These are phyloP conservation scores for Tenthredo livida DNA, from an alignment of 2,888 invertebrate genomes.

Conservation along the genomic window DNA sequence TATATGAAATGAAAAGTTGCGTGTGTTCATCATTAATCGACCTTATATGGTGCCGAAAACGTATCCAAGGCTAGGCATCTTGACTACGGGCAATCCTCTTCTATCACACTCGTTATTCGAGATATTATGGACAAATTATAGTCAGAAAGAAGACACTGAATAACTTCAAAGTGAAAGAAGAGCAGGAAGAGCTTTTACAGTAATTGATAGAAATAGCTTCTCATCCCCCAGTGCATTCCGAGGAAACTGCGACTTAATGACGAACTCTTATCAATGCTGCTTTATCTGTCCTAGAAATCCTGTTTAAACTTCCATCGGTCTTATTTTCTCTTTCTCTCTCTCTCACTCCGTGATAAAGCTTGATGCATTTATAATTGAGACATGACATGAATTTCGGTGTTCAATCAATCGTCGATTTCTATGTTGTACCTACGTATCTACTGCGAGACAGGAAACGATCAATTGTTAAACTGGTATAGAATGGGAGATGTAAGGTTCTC, in stretches of 20 bases:
- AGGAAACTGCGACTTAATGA: background rate
- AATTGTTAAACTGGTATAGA: background rate
- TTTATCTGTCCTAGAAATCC: background rate
- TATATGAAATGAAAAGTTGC: constrained; percentile 57
- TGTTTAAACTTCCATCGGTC: background rate
- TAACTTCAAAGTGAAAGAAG: background rate
- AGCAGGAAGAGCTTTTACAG: background rate
- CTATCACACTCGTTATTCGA: constrained; percentile 5
- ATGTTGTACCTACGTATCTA: background rate
- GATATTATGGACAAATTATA: background rate
- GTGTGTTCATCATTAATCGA: constrained; percentile 57
- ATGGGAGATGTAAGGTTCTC: background rate
- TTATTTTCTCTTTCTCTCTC: background rate
- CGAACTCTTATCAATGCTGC: background rate
- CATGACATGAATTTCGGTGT: background rate
- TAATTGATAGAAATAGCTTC: background rate
- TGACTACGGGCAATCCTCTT: background rate
- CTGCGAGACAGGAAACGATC: background rate
- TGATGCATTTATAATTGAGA: background rate
- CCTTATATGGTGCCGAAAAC: constrained; percentile 61
- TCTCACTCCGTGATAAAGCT: background rate
- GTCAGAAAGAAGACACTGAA: background rate
- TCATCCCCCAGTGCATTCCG: background rate
- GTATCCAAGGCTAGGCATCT: constrained; percentile 42
- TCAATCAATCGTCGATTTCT: background rate